These are phyloP conservation scores for Pantherophis vulpinus DNA, from an alignment of 2,797 vertebrate genomes.

Conservation along the genomic window DNA sequence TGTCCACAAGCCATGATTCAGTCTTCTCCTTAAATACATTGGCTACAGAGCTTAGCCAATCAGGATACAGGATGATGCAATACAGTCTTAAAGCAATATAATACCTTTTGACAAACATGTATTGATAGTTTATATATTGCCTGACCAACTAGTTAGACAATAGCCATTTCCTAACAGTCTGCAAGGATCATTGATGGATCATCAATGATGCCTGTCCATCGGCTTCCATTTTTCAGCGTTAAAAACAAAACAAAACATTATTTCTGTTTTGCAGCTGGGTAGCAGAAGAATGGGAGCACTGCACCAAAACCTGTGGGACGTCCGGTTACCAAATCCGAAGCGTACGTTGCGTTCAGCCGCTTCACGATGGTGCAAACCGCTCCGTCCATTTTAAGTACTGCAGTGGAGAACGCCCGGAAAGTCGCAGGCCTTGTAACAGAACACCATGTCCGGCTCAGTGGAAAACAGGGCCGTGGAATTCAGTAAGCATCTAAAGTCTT, in stretches of 20 bases:
- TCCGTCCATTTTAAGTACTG: slow-evolving; percentile 93
- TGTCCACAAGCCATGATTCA: too few relatives aligned
- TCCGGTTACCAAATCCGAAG: slow-evolving; percentile 91
- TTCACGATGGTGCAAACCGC: slow-evolving; percentile 83
- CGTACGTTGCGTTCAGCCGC: slow-evolving; percentile 86
- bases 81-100: too few relatives aligned
- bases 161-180: too few relatives aligned
- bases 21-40: too few relatives aligned
- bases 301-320: slow-evolving; percentile 88
- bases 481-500: slow-evolving; percentile 70
- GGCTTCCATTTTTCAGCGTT: not conserved
- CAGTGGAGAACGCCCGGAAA: slow-evolving; percentile 85
- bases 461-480: slow-evolving; percentile 89
- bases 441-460: slow-evolving; percentile 83
- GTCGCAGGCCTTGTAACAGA: slow-evolving; percentile 83
- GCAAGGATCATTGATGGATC: too few relatives aligned
- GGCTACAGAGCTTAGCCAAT: too few relatives aligned
- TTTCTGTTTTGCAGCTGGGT: slow-evolving; percentile 78
- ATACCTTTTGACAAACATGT: too few relatives aligned
- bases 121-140: too few relatives aligned
- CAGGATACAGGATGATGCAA: too few relatives aligned
- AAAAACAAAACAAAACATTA: not conserved
- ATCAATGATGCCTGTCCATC: not conserved
- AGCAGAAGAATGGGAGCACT: slow-evolving; percentile 92
- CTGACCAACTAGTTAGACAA: too few relatives aligned